Conservation (phyloP, 2,888 invertebrate genomes). For the Eurytoma californica region DNA sequence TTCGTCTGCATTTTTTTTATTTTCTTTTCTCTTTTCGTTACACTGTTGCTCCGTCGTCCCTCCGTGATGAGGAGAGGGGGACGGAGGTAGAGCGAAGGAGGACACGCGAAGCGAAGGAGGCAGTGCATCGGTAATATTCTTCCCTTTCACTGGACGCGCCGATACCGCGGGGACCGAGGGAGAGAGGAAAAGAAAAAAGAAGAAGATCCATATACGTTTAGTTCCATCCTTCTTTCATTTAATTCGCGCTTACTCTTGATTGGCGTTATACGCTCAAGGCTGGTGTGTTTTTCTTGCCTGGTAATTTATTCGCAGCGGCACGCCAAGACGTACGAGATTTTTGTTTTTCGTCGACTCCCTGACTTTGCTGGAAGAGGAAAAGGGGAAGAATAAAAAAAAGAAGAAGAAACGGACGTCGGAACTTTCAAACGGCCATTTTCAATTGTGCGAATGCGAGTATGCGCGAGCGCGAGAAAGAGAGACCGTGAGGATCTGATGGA, state of each 20-base stretch:
- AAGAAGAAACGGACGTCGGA: conserved; percentile 41
- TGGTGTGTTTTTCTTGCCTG: conserved; percentile 55
- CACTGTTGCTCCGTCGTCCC: conserved; percentile 15
- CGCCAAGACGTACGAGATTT: conserved; percentile 23
- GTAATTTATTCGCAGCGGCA: conserved; percentile 50
- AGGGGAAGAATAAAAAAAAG: conserved; percentile 1
- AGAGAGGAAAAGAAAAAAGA: conserved; percentile 1
- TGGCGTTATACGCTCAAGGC: conserved; percentile 51
- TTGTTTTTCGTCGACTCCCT: conserved; percentile 26
- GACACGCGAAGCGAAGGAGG: not conserved
- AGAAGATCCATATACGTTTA: conserved; percentile 46
- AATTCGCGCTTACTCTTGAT: conserved; percentile 54
- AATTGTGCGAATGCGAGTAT: conserved; percentile 27
- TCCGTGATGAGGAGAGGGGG: not conserved
- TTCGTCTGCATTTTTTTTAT: conserved; percentile 58
- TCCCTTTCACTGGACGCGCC: no score
- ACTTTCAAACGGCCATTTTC: conserved; percentile 50
- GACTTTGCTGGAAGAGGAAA: conserved; percentile 22
- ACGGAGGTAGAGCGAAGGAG: not conserved
- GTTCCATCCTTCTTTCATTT: conserved; percentile 54
- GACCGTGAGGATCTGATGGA: conserved; percentile 31
- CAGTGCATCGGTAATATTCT: conserved; percentile 16
- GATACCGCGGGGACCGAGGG: conserved; percentile 9
- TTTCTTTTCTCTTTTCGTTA: conserved; percentile 48
- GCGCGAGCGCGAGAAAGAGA: conserved; percentile 18